These are phyloP conservation scores for Cheirogaleus major DNA, from an alignment of 2,797 vertebrate species.

Conservation along the genomic window DNA sequence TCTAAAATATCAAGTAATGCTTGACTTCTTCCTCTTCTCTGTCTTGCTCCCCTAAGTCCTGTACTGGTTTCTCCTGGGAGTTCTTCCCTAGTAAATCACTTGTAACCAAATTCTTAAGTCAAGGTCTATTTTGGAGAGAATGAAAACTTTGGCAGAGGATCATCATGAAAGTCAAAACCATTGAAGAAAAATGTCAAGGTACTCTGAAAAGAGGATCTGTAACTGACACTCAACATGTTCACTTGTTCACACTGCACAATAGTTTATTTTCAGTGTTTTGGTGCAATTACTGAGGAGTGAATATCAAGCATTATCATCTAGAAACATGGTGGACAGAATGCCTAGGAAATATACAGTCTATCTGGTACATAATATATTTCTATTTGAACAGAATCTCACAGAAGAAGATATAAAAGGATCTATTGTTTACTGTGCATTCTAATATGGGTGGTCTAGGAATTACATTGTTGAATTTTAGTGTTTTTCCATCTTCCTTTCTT, in stretches of 20 bases:
- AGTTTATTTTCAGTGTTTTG: slow-evolving; percentile 47
- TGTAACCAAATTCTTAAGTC: neutral
- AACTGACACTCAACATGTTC: neutral
- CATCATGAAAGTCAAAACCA: neutral
- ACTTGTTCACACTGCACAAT: neutral
- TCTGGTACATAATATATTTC: slow-evolving; percentile 70
- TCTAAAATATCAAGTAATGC: neutral
- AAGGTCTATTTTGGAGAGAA: neutral
- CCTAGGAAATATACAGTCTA: slow-evolving; percentile 69
- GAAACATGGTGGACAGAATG: slow-evolving; percentile 24
- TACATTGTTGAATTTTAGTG: slow-evolving; percentile 69
- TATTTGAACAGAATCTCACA: slow-evolving; percentile 69
- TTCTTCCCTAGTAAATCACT: neutral
- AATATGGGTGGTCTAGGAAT: slow-evolving; percentile 76
- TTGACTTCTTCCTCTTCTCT: neutral
- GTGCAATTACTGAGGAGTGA: slow-evolving; percentile 48
- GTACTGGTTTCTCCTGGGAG: neutral
- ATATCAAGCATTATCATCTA: neutral
- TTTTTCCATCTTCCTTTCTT: slow-evolving; percentile 80
- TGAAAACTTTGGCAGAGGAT: neutral
- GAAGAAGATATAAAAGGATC: slow-evolving; percentile 44
- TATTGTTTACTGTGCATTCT: slow-evolving; percentile 63
- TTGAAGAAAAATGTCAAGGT: neutral
- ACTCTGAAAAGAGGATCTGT: slow-evolving; percentile 51
- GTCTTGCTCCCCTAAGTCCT: neutral